phyloP scores from a whole-genome alignment of 2,113 vertebrate genomes.

The Pitta sordida region DNA sequence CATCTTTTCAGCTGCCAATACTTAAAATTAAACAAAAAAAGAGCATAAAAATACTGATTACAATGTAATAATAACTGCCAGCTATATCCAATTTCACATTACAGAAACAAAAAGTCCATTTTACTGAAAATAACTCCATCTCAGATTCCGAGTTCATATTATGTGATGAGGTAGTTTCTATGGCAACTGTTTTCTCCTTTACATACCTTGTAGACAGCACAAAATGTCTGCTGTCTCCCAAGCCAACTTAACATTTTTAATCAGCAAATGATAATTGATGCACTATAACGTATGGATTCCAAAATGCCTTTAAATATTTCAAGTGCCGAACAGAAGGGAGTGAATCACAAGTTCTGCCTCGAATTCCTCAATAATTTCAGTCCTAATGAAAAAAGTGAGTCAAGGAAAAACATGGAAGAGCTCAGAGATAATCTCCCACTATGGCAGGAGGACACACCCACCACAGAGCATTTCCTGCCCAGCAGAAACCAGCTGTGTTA shows the following conservation, averaged over 20 bases:
- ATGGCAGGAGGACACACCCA: not conserved
- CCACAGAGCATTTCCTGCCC: not conserved
- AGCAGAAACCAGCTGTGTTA: not conserved
- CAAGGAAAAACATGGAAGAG: not conserved
- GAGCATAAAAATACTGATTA: not conserved
- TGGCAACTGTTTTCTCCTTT: constrained; percentile 70
- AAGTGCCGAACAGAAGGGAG: not conserved
- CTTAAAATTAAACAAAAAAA: not conserved
- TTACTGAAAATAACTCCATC: constrained; percentile 59
- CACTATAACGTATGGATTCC: not conserved
- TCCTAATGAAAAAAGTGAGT: not conserved
- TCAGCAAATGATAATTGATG: constrained; percentile 21
- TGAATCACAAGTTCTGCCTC: not conserved
- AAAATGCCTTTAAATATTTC: not conserved
- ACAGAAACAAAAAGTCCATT: constrained; percentile 37
- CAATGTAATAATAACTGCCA: not conserved
- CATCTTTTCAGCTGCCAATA: not conserved
- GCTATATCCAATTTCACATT: not conserved
- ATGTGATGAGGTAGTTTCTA: constrained; percentile 71
- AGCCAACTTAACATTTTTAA: constrained; percentile 27
- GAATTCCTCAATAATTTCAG: not conserved
- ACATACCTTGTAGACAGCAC: constrained; percentile 5
- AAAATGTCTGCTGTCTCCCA: constrained; percentile 31
- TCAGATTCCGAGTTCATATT: constrained; percentile 40
- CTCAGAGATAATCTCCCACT: not conserved